These are phyloP conservation scores for Tenthredo notha DNA, from an alignment of 2,888 invertebrate species.

Conservation along the genomic window DNA sequence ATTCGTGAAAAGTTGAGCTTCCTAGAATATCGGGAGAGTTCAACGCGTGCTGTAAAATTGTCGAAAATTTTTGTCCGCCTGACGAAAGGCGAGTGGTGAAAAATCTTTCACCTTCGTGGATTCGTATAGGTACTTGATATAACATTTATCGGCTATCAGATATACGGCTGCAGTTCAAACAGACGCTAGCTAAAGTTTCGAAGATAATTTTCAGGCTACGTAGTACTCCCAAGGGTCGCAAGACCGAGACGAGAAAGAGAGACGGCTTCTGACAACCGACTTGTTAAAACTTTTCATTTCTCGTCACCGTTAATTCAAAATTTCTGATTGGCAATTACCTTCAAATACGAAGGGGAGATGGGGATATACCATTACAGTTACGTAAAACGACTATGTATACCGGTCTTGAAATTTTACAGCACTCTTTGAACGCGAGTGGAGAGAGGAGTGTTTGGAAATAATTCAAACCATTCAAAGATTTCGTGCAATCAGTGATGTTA, in stretches of 20 bases:
- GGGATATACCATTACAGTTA: slow-evolving; percentile 45
- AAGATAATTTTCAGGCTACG: slow-evolving; percentile 44
- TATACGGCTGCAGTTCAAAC: slow-evolving; percentile 50
- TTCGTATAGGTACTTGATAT: slow-evolving; percentile 5
- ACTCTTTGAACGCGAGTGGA: slow-evolving; percentile 59
- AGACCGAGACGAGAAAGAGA: slow-evolving; percentile 37
- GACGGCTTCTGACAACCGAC: slow-evolving; percentile 45
- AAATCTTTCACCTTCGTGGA: slow-evolving; percentile 4
- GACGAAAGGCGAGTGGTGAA: not conserved
- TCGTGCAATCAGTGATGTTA: slow-evolving; percentile 52
- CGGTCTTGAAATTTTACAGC: slow-evolving; percentile 54
- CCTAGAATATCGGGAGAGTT: slow-evolving; percentile 30
- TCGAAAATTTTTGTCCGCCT: not conserved
- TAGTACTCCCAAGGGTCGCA: slow-evolving; percentile 23
- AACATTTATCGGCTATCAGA: slow-evolving; percentile 42
- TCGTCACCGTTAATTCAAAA: slow-evolving; percentile 49
- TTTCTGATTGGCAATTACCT: slow-evolving; percentile 52
- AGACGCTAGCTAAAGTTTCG: slow-evolving; percentile 38
- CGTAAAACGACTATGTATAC: slow-evolving; percentile 7
- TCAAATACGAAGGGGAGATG: slow-evolving; percentile 24
- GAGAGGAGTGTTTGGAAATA: slow-evolving; percentile 63
- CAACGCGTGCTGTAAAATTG: slow-evolving; percentile 37
- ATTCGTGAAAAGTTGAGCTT: slow-evolving; percentile 32
- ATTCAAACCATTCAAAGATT: slow-evolving; percentile 73
- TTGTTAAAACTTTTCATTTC: slow-evolving; percentile 48